Percentiles rank a stretch among this genome's conserved stretches.
phyloP scores from a whole-genome alignment of 2,888 invertebrate genomes.

The Cheilosia urbana region DNA sequence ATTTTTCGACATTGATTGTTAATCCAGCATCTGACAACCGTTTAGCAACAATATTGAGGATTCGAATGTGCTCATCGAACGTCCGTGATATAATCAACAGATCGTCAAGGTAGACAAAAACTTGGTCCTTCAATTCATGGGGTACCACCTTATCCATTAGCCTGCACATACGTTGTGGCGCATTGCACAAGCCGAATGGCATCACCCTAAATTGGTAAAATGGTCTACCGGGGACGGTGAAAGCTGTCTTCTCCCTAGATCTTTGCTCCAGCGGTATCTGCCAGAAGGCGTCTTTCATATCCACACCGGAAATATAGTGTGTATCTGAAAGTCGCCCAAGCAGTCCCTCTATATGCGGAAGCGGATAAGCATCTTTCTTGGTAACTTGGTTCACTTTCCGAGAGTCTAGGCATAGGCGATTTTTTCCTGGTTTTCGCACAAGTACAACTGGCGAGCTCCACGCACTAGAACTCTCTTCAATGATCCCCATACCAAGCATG shows the following conservation, averaged over 20 bases:
- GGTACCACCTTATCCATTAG: not conserved
- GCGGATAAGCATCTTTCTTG: not conserved
- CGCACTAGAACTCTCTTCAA: constrained; percentile 69
- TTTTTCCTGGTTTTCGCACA: constrained; percentile 76
- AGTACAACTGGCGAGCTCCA: constrained; percentile 79
- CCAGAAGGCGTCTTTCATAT: not conserved
- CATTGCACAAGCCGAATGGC: no score
- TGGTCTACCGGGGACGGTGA: no score
- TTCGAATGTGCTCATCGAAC: constrained; percentile 10
- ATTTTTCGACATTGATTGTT: constrained; percentile 34
- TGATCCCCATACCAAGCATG: no score
- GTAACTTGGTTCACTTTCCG: constrained; percentile 78
- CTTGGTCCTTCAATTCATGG: constrained; percentile 42
- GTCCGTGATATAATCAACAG: constrained; percentile 48
- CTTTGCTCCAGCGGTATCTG: not conserved
- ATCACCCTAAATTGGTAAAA: no score
- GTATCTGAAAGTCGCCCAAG: constrained; percentile 38
- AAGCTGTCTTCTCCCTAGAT: no score
- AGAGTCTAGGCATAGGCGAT: constrained; percentile 78
- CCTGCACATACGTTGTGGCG: no score
- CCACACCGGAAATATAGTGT: constrained; percentile 36
- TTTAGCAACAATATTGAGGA: constrained; percentile 5
- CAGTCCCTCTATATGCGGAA: constrained; percentile 68
- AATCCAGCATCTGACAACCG: constrained; percentile 15
- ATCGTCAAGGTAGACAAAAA: constrained; percentile 64